A percentile compares a stretch with the other conserved stretches of the same genome.
These are phyloP conservation scores for Perizoma affinitatum DNA, from an alignment of 2,888 invertebrate genomes.

Conservation along the genomic window DNA sequence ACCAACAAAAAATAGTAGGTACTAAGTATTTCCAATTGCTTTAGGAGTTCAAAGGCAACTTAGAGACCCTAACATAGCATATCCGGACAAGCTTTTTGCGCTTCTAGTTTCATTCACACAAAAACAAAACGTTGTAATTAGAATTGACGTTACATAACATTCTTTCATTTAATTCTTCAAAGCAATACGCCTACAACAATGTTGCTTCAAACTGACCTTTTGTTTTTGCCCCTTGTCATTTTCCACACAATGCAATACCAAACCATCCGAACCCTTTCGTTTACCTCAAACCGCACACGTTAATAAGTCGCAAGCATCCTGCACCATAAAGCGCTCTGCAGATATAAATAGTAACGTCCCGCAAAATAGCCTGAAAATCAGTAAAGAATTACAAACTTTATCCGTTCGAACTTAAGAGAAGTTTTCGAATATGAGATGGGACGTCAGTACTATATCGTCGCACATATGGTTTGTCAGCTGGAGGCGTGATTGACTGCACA, in stretches of 20 bases:
- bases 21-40: too few relatives aligned
- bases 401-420: not conserved
- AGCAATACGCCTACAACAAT: slow-evolving; percentile 14
- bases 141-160: not conserved
- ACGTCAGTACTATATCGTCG: slow-evolving; percentile 39
- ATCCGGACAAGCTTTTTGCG: too few relatives aligned
- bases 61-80: too few relatives aligned
- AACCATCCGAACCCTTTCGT: slow-evolving; percentile 21
- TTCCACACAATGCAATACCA: slow-evolving; percentile 32
- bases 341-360: slow-evolving; percentile 28
- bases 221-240: slow-evolving; percentile 28
- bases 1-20: too few relatives aligned
- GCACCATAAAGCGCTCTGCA: slow-evolving; percentile 34
- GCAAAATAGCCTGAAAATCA: slow-evolving; percentile 6
- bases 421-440: not conserved
- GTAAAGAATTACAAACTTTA: slow-evolving; percentile 10
- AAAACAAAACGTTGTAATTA: too few relatives aligned
- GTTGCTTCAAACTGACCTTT: slow-evolving; percentile 30
- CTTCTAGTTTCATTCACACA: too few relatives aligned
- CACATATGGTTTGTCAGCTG: slow-evolving; percentile 57
- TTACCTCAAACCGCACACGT: slow-evolving; percentile 36
- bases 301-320: slow-evolving; percentile 37
- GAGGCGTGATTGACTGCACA: slow-evolving; percentile 64
- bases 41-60: too few relatives aligned
- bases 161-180: slow-evolving; percentile 3